phyloP scores from a whole-genome alignment of 92 coral and sea anemone species.

The Parazoanthus atlanticus region DNA sequence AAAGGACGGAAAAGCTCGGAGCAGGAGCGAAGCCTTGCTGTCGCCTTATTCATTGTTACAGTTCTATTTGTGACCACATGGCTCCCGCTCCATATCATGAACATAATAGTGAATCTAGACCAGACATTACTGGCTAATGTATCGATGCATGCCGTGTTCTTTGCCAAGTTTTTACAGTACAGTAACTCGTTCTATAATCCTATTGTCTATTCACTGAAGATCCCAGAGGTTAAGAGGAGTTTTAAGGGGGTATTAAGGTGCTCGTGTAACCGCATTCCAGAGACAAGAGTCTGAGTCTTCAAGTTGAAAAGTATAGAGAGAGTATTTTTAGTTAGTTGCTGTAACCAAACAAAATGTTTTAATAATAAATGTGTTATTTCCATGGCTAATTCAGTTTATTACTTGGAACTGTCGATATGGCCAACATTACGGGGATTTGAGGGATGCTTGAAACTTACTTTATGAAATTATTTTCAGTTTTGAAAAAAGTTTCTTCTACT shows the following conservation, averaged over 20 bases:
- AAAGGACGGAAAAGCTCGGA: constrained; percentile 22
- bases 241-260: constrained; percentile 7
- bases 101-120: constrained; percentile 27
- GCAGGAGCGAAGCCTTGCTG: constrained; percentile 29
- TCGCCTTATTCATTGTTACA: constrained; percentile 26
- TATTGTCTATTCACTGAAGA: constrained; percentile 31
- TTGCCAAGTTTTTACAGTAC: constrained; percentile 37
- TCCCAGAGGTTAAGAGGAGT: constrained; percentile 32
- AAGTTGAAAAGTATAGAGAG: background rate
- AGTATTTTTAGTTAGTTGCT: background rate
- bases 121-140: background rate
- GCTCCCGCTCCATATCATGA: constrained; percentile 42
- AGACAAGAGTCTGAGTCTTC: constrained; percentile 29
- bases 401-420: too few relatives aligned
- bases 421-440: too few relatives aligned
- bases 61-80: constrained; percentile 32
- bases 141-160: constrained; percentile 29
- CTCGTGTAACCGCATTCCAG: constrained; percentile 20
- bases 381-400: background rate
- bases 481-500: too few relatives aligned
- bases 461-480: too few relatives aligned
- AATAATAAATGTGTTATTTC: background rate
- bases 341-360: background rate
- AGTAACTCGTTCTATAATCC: constrained; percentile 42
- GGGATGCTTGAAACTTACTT: too few relatives aligned